These are phyloP conservation scores for Lacerta viridis DNA, from an alignment of 2,797 vertebrate species.

Conservation along the genomic window DNA sequence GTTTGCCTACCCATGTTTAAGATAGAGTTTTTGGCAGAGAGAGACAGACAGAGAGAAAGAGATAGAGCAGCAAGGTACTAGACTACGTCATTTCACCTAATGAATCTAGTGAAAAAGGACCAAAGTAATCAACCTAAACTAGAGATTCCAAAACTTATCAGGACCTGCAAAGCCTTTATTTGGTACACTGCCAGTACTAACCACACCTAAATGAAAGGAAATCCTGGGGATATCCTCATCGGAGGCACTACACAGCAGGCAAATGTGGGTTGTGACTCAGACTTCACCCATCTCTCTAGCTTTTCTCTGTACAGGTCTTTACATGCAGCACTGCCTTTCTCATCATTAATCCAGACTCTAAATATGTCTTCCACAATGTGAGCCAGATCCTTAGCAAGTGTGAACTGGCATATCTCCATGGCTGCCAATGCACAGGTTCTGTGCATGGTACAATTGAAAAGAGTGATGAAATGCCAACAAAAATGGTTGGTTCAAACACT, in stretches of 20 bases:
- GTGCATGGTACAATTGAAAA: neutral
- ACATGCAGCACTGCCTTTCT: constrained; percentile 72
- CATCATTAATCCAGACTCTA: constrained; percentile 60
- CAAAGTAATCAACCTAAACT: constrained; percentile 59
- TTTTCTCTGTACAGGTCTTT: constrained; percentile 70
- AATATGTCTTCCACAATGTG: constrained; percentile 1
- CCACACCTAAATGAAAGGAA: constrained; percentile 65
- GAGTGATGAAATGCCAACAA: neutral
- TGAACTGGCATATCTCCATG: constrained; percentile 4
- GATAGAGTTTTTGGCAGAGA: constrained; percentile 30
- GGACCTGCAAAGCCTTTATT: constrained; percentile 66
- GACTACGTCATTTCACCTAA: constrained; percentile 67
- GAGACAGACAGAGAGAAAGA: constrained; percentile 42
- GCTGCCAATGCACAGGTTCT: neutral
- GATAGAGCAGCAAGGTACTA: constrained; percentile 29
- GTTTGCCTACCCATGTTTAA: neutral
- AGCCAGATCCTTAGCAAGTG: constrained; percentile 17
- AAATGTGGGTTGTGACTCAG: constrained; percentile 72
- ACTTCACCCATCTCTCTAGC: constrained; percentile 64
- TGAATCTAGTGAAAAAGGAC: constrained; percentile 67
- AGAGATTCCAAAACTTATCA: constrained; percentile 72
- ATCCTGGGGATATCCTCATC: constrained; percentile 73
- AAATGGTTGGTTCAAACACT: neutral
- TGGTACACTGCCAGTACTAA: constrained; percentile 70
- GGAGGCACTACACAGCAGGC: constrained; percentile 61